Percentiles rank a stretch among this genome's conserved stretches.
Conservation (phyloP, 2,113 vertebrate genomes). For the Microtus pennsylvanicus region DNA sequence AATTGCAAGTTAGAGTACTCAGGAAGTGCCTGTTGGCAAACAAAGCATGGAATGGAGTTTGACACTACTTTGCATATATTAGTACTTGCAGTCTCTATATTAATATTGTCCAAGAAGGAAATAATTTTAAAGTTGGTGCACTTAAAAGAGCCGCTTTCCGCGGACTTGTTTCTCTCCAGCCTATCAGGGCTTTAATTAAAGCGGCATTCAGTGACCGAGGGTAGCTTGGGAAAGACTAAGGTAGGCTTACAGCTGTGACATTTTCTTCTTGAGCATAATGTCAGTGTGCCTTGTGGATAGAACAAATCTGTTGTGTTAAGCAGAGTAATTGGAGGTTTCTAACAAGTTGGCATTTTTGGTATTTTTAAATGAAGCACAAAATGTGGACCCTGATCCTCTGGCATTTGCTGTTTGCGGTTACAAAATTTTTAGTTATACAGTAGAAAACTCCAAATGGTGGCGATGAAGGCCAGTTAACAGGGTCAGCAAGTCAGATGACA, state of each 20-base stretch:
- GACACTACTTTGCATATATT: slow-evolving; percentile 1
- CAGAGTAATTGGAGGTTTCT: slow-evolving; percentile 21
- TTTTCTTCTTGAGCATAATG: slow-evolving; percentile 60
- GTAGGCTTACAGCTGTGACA: slow-evolving; percentile 63
- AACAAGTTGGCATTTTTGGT: neutral
- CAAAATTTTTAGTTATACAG: neutral
- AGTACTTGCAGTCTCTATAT: slow-evolving; percentile 20
- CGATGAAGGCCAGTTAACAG: slow-evolving; percentile 9
- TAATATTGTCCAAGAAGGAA: slow-evolving; percentile 31
- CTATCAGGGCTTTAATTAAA: slow-evolving; percentile 78
- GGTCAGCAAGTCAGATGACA: slow-evolving; percentile 29
- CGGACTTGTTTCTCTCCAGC: neutral
- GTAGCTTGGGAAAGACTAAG: slow-evolving; percentile 12
- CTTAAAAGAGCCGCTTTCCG: neutral
- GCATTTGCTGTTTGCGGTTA: slow-evolving; percentile 8
- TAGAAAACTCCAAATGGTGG: neutral
- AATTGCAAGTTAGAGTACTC: neutral
- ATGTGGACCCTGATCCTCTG: slow-evolving; percentile 20
- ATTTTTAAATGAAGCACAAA: slow-evolving; percentile 54
- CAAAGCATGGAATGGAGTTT: neutral
- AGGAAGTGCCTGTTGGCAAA: neutral
- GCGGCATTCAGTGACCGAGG: slow-evolving; percentile 67
- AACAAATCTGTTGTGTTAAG: slow-evolving; percentile 68
- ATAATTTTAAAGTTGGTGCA: slow-evolving; percentile 20
- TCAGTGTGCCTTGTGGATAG: neutral